Evolutionary conservation across 2,113 vertebrate genomes (phyloP).

Genomic region (Austrofundulus limnaeus): DNA sequence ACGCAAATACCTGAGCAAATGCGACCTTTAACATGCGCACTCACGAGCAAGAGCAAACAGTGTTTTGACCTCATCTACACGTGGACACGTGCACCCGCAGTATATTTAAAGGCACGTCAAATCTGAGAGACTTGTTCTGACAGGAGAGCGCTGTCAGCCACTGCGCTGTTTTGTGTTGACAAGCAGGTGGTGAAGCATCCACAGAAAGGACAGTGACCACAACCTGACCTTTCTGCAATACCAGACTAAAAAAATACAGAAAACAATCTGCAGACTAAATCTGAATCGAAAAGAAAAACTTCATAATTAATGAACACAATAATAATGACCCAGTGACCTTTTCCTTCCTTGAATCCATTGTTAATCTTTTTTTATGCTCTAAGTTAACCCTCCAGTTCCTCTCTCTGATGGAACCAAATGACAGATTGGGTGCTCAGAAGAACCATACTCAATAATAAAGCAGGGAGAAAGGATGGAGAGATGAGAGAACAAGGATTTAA

Average conservation of each 20-base stretch:
- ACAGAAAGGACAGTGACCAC: conserved; percentile 2
- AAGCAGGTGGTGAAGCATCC: conserved; percentile 42
- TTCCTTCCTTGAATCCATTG: background rate
- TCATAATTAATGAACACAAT: conserved; percentile 6
- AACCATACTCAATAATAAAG: conserved; percentile 69
- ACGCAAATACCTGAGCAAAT: conserved; percentile 16
- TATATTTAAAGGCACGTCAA: conserved; percentile 5
- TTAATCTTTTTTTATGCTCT: conserved; percentile 14
- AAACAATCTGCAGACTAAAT: too few species aligned
- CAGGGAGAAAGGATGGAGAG: conserved; percentile 44
- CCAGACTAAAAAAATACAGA: background rate
- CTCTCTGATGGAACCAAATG: conserved; percentile 13
- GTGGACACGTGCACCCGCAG: background rate
- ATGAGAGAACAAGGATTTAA: conserved; percentile 50
- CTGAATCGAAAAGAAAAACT: background rate
- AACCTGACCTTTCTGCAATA: conserved; percentile 15
- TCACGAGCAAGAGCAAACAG: conserved; percentile 21
- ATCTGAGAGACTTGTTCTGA: conserved; percentile 47
- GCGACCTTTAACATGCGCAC: conserved; percentile 19
- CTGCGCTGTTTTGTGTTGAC: conserved; percentile 29
- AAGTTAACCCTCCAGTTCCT: conserved; percentile 6
- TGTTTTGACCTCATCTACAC: conserved; percentile 18
- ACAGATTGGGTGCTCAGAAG: conserved; percentile 38
- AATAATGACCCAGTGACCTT: conserved; percentile 17
- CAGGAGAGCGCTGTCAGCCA: conserved; percentile 39